Evolutionary conservation across 2,113 vertebrate species (phyloP), one percentile per base, ranked within the genome.

Genomic region (Amblyopsis rosae): DNA sequence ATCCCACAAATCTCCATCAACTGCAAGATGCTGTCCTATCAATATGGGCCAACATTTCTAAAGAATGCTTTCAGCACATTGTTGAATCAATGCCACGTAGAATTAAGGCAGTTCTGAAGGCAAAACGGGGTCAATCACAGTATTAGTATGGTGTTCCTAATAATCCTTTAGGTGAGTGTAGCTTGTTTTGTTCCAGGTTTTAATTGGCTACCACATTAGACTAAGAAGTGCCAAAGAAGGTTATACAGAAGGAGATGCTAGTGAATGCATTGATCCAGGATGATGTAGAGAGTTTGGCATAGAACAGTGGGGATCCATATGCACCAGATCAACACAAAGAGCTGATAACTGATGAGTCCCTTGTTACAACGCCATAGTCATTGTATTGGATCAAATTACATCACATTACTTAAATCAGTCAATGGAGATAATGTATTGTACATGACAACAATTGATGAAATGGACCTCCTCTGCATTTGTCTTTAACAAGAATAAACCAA

Each of bases 211-310:
- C 35, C 35, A 41, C 7, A 7, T 41, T 41, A 41, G 5, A 41
- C 35, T 41, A 41, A 6, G 35, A 41, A 41, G 35, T 8, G 6
- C 35, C 35, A 41, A 41, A 41, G 1, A 41, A 41, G 7, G 7
- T 41, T 7, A 8, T 3, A 41, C 35, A 41, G 35, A 5, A 41
- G 35, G 35, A 8, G 35, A 5, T 7, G 35, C 35, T 41, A 41
- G 35, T 41, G 35, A 41, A 41, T 41, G 6, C 7, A 84, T 87
- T 82, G 86, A 82, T 81, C 70, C 33, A 55, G 69, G 62, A 75
- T 77, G 53, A 82, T 74, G 49, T 66, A 78, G 75, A 72, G 60
- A 85, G 10, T 56, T 15, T 19, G 45, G 60, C 9, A 13, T 50
- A 59, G 68, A 59, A 68, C 60, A 67, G 15, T 64, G 19, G 10